phyloP scores from a whole-genome alignment of 2,113 vertebrate genomes.

The Nyctereutes procyonoides region DNA sequence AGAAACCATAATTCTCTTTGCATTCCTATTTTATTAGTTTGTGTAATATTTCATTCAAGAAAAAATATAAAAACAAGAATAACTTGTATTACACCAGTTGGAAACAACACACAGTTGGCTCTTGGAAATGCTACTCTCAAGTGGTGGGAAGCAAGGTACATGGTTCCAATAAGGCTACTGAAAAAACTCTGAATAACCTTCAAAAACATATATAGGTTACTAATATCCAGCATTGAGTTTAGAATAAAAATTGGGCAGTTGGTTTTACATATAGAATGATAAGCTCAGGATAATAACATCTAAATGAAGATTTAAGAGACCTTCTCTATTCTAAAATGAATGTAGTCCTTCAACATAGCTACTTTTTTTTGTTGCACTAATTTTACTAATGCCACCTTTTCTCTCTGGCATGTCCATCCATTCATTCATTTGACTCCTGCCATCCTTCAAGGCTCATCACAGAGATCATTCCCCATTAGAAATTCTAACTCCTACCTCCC shows the following conservation, averaged over 20 bases:
- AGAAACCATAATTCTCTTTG: neutral
- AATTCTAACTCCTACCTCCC: neutral
- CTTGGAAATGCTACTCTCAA: neutral
- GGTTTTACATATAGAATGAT: constrained; percentile 1
- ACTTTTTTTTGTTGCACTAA: neutral
- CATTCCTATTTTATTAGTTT: neutral
- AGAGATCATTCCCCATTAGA: neutral
- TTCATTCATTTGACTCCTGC: neutral
- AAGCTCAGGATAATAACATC: neutral
- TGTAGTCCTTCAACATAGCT: neutral
- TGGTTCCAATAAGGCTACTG: neutral
- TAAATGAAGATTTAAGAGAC: constrained; percentile 12
- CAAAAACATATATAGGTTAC: neutral
- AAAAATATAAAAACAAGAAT: neutral
- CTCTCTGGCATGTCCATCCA: neutral
- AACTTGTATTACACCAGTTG: neutral
- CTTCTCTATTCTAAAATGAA: neutral
- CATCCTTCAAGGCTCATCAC: neutral
- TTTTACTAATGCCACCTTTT: neutral
- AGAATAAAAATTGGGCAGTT: neutral
- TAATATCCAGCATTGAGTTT: neutral
- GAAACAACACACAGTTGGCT: neutral
- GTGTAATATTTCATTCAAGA: neutral
- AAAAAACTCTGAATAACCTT: neutral
- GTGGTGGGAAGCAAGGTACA: neutral